phyloP scores from a whole-genome alignment of 2,888 invertebrate species.

The Apoda limacodes region DNA sequence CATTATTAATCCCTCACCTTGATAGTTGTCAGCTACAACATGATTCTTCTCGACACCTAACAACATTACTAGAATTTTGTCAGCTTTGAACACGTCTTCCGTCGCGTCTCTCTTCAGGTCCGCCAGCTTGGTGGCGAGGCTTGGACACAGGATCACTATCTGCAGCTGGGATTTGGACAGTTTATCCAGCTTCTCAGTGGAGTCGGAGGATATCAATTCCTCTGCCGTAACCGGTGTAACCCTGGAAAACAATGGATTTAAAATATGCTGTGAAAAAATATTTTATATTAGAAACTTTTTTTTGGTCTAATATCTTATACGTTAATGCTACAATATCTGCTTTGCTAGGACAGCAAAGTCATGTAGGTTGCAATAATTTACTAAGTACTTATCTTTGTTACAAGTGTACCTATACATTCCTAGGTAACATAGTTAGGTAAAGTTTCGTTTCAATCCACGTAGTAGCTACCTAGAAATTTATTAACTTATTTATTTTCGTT shows the following conservation, averaged over 20 bases:
- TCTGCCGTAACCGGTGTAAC: slow-evolving; percentile 81
- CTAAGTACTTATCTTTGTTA: too few species aligned
- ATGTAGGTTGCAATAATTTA: slow-evolving; percentile 3
- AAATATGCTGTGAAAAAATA: too few species aligned
- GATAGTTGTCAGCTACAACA: slow-evolving; percentile 75
- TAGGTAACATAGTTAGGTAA: too few species aligned
- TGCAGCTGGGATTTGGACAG: slow-evolving; percentile 78
- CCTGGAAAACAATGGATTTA: slow-evolving; percentile 52
- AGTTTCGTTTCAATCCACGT: too few species aligned
- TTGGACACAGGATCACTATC: slow-evolving; percentile 84
- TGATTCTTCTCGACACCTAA: slow-evolving; percentile 82
- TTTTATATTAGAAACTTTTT: too few species aligned
- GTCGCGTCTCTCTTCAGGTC: slow-evolving; percentile 67
- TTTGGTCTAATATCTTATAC: slow-evolving; percentile 2
- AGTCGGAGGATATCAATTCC: slow-evolving; percentile 69
- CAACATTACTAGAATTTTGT: slow-evolving; percentile 83
- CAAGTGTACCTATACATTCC: too few species aligned
- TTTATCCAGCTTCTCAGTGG: slow-evolving; percentile 62
- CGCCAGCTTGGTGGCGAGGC: slow-evolving; percentile 72
- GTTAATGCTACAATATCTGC: neutral
- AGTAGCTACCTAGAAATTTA: too few species aligned
- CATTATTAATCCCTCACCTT: too few species aligned
- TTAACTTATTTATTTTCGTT: too few species aligned
- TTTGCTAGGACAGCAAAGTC: slow-evolving; percentile 1
- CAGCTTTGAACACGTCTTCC: slow-evolving; percentile 73